Base-by-base conservation (phyloP, 2,113 vertebrate genomes). In the Tor tambroides region DNA sequence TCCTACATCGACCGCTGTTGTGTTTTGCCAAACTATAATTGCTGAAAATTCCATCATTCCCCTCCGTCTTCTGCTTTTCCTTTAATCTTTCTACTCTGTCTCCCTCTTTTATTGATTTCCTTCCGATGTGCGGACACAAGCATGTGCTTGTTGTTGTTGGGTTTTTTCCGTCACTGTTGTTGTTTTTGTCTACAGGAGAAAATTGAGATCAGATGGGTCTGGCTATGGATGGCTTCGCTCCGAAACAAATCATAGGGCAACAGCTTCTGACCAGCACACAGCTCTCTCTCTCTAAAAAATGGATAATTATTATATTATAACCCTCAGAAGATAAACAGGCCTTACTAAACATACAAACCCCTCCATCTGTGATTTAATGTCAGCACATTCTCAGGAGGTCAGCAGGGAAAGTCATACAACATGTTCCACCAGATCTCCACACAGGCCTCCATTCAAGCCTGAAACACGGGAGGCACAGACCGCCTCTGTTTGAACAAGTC, bases 171-270 rank as follows among this genome's bases (percentile, higher is more conserved):
- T 90, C 88, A 87, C 92, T 90, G 83, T 81, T 38, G 77, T 78
- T 87, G 83, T 83, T 84, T 87, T 89, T 88, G 89, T 92, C 89
- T 92, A 69, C 65, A 90, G 86, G 87, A 92, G 92, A 93, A 94
- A 93, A 95, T 94, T 94, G 90, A 90, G 87, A 90, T 95, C 95
- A 95, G 92, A 93, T 95, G 95, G 89, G 90, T 56, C 77, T 49
- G 80, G 71, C 80, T 86, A 43, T n/a, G 80, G 71, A 87, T 56
- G 30, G 86, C 72, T 86, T 84, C 69, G 4, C 81, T 63, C 81
- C 3, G 71, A 84, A 83, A 63, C 80, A 81, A 86, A 85, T 74
- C 59, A 69, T 21, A 72, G 72, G 56, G 28, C 74, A 56, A 26
- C 61, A 26, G 82, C 83, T 74, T 84, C 83, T 71, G 77, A 65